These are phyloP conservation scores for Scatophagus argus DNA, from an alignment of 2,113 vertebrate species.

Conservation along the genomic window DNA sequence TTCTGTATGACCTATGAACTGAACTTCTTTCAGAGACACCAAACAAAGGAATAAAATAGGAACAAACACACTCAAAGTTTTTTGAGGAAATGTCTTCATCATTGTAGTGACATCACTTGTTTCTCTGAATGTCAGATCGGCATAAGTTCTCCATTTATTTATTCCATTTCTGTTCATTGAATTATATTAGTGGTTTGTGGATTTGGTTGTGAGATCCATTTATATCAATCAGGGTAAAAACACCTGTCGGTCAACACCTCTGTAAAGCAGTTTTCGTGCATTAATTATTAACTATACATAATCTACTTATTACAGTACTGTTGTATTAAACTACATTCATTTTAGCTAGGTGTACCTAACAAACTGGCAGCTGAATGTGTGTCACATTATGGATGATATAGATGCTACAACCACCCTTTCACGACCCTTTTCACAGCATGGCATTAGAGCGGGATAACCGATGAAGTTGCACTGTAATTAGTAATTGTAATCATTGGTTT, in stretches of 20 bases:
- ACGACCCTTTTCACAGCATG: too few species aligned
- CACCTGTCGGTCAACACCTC: background rate
- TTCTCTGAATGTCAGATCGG: background rate
- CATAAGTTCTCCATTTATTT: background rate
- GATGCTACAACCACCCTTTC: background rate
- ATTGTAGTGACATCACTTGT: background rate
- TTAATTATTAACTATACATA: background rate
- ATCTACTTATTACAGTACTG: background rate
- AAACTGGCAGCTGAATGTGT: background rate
- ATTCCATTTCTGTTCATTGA: background rate
- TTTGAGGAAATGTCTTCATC: background rate
- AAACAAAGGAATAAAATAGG: background rate
- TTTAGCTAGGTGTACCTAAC: background rate
- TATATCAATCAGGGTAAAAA: background rate
- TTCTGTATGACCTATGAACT: background rate
- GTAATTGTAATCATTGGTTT: too few species aligned
- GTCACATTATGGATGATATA: background rate
- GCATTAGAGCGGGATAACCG: too few species aligned
- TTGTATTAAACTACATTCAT: background rate
- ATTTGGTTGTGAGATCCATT: background rate
- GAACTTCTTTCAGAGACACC: background rate
- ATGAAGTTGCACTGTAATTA: too few species aligned
- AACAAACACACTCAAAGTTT: slow-evolving; percentile 15
- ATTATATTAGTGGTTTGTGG: background rate
- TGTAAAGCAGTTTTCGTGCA: background rate